These are phyloP conservation scores for Oryzias melastigma DNA, from an alignment of 2,113 vertebrate genomes.

Conservation along the genomic window DNA sequence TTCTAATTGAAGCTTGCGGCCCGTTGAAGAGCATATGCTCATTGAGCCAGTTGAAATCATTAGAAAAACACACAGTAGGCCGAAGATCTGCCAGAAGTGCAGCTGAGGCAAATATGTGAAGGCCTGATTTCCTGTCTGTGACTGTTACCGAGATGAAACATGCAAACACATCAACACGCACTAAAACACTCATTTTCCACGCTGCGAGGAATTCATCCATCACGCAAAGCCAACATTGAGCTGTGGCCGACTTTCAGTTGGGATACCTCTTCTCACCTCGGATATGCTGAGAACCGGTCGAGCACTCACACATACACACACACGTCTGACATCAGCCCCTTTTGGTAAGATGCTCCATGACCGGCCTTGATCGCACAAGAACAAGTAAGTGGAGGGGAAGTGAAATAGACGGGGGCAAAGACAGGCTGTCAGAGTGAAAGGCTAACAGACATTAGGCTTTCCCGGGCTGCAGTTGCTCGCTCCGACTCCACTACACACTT, in stretches of 20 bases:
- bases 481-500: conserved; percentile 60
- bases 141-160: conserved; percentile 27
- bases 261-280: conserved; percentile 7
- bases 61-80: conserved; percentile 74
- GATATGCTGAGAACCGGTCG: conserved; percentile 20
- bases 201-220: conserved; percentile 12
- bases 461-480: conserved; percentile 60
- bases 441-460: conserved; percentile 76
- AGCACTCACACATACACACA: conserved; percentile 50
- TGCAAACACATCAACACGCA: conserved; percentile 29
- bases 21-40: conserved; percentile 78
- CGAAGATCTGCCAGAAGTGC: conserved; percentile 64
- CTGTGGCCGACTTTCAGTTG: conserved; percentile 25
- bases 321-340: conserved; percentile 61
- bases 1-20: conserved; percentile 79
- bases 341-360: conserved; percentile 66
- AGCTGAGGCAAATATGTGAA: conserved; percentile 63
- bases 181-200: conserved; percentile 39
- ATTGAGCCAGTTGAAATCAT: conserved; percentile 77
- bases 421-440: conserved; percentile 75
- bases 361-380: conserved; percentile 72
- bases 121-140: conserved; percentile 32
- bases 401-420: conserved; percentile 74
- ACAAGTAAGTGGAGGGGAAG: conserved; percentile 77
- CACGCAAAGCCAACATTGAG: conserved; percentile 27